Evolutionary conservation across 2,113 vertebrate species (phyloP), one percentile per base, ranked within the genome.

Genomic region (Tauraco erythrolophus): DNA sequence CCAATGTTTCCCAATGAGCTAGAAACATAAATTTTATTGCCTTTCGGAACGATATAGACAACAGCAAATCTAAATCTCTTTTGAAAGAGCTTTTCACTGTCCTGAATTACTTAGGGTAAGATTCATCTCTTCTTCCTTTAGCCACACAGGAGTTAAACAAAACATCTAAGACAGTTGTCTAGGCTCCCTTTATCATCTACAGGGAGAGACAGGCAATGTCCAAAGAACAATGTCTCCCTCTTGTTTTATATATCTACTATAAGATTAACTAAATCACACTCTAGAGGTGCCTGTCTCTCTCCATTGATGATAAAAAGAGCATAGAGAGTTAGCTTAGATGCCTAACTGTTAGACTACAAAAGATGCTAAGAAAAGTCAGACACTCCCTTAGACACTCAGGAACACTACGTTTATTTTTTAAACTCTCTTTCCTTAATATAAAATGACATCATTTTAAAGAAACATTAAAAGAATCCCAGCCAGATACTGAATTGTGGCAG

Each of bases 221-320:
- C 50, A 74, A 65, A 88, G 78, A 70, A 25, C 11, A 86, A 37
- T 74, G 28, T 10, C 17, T 91, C 31, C 31, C 24, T 92, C 68
- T 91, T 86, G 58, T 50, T 96, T 70, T 78, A 88, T 66, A 37
- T 80, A 74, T 54, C 76, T 96, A 30, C 88, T 96, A 96, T 86
- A 83, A 31, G 82, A 74, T 80, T 35, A 88, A 21, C 12, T 88
- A 83, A 89, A 80, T 92, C 70, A 76, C 50, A 53, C 2, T 7
- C 35, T 69, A 65, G 66, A 80, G 22, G 54, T 77, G 37, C 17
- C 85, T 90, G 27, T 70, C 79, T 80, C 56, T 84, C 48, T 65
- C 27, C 6, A n/a, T 5, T 77, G 62, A 54, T 80, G 79, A 61
- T 62, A 62, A 89, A 91, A 95, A 48, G 39, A 74, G 46, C n/a